A percentile compares a stretch with the other conserved stretches of the same genome.
Conservation (phyloP, 1,140 invertebrate species). For the Eumeta japonica region DNA sequence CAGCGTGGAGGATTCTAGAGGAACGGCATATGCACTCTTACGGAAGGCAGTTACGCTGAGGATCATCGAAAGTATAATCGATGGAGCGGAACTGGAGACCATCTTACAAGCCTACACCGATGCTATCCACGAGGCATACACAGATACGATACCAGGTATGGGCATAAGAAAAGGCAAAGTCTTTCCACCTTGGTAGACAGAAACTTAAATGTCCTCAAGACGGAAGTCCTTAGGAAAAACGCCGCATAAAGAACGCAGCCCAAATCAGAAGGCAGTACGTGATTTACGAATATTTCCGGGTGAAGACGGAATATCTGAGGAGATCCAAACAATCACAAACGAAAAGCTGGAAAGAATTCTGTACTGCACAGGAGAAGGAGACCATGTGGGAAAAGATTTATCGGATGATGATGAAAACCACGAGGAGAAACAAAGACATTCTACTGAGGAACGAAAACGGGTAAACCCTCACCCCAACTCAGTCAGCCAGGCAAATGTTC, state of each 20-base stretch:
- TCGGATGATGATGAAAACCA: too few relatives aligned
- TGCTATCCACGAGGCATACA: conserved; percentile 8
- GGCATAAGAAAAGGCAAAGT: not conserved
- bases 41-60: not conserved
- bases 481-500: too few relatives aligned
- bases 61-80: too few relatives aligned
- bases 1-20: not conserved
- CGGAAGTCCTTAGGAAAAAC: conserved; percentile 8
- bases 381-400: too few relatives aligned
- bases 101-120: conserved; percentile 6
- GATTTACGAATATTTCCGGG: conserved; percentile 10
- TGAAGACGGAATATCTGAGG: conserved; percentile 9
- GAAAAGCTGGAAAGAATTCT: conserved; percentile 20
- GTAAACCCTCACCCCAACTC: too few relatives aligned
- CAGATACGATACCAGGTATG: conserved; percentile 9
- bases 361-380: conserved; percentile 12
- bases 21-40: conserved; percentile 1
- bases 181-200: conserved; percentile 14
- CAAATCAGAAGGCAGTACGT: conserved; percentile 6
- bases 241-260: conserved; percentile 14
- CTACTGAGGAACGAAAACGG: too few relatives aligned
- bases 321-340: conserved; percentile 7
- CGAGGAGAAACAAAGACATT: too few relatives aligned
- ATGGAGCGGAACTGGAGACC: too few relatives aligned
- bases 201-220: conserved; percentile 7